A percentile compares a stretch with the other conserved stretches of the same genome.
Conservation (phyloP, 2,888 invertebrate genomes). For the Ectemnius cavifrons region DNA sequence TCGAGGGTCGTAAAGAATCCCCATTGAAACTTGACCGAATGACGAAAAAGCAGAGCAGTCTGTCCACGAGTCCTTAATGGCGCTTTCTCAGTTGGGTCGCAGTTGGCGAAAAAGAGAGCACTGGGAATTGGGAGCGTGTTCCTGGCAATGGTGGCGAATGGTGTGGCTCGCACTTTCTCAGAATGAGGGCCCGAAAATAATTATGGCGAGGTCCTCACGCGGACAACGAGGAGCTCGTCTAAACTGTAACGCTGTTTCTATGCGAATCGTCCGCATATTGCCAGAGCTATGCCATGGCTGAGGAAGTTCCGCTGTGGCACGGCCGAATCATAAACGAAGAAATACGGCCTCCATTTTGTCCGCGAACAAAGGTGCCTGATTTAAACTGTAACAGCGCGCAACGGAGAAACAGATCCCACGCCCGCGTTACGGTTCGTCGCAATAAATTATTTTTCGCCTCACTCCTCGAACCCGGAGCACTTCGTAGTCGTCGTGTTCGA, state of each 20-base stretch:
- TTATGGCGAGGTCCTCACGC: conserved; percentile 31
- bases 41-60: conserved; percentile 5
- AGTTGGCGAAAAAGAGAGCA: not conserved
- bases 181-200: conserved; percentile 51
- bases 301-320: not conserved
- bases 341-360: conserved; percentile 30
- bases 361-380: conserved; percentile 55
- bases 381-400: conserved; percentile 72
- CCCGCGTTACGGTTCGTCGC: conserved; percentile 60
- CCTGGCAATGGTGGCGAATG: conserved; percentile 9
- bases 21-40: conserved; percentile 4
- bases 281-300: not conserved
- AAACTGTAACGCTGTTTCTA: conserved; percentile 56
- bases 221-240: conserved; percentile 48
- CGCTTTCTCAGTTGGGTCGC: not conserved
- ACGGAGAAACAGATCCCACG: conserved; percentile 62
- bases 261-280: not conserved
- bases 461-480: not conserved
- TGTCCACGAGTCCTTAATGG: not conserved
- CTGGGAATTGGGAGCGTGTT: conserved; percentile 27
- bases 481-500: not conserved
- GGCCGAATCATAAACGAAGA: conserved; percentile 49
- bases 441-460: conserved; percentile 69
- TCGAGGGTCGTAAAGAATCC: no score
- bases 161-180: conserved; percentile 35